Conservation (phyloP, 2,797 vertebrate species). For the Selene dorsalis region DNA sequence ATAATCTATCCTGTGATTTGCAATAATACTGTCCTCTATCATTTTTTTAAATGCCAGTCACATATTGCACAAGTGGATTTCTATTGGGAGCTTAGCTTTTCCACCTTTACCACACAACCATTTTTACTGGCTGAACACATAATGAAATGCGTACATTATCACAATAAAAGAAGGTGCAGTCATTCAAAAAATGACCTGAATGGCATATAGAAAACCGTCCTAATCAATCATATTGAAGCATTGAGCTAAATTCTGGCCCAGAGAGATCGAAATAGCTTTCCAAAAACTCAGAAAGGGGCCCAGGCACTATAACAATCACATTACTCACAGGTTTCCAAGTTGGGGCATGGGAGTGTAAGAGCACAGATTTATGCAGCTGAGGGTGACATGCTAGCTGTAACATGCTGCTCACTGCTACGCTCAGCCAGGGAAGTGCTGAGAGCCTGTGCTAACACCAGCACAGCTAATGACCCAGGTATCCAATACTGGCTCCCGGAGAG, state of each 20-base stretch:
- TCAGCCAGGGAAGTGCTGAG: slow-evolving; percentile 36
- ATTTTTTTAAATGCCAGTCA: slow-evolving; percentile 26
- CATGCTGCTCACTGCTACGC: slow-evolving; percentile 27
- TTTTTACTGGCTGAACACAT: not conserved
- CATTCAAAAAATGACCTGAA: not conserved
- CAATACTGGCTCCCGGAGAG: slow-evolving; percentile 9
- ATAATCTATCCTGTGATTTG: slow-evolving; percentile 39
- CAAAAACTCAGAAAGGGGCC: slow-evolving; percentile 35
- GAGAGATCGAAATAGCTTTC: slow-evolving; percentile 28
- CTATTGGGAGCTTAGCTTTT: not conserved
- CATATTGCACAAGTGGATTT: slow-evolving; percentile 11
- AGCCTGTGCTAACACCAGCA: slow-evolving; percentile 35
- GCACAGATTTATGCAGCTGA: slow-evolving; percentile 46
- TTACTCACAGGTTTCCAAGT: slow-evolving; percentile 26
- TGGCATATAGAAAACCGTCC: not conserved
- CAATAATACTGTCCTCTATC: slow-evolving; percentile 23
- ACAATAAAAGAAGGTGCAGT: not conserved
- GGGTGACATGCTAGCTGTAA: slow-evolving; percentile 49
- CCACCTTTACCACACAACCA: slow-evolving; percentile 8
- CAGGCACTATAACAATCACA: slow-evolving; percentile 41
- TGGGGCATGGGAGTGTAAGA: slow-evolving; percentile 40
- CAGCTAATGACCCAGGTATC: slow-evolving; percentile 21
- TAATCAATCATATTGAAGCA: not conserved
- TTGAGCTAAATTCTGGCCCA: slow-evolving; percentile 11
- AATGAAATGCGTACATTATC: not conserved